These are phyloP conservation scores for Gasterosteus nipponicus DNA, from an alignment of 2,113 vertebrate genomes.

Conservation along the genomic window DNA sequence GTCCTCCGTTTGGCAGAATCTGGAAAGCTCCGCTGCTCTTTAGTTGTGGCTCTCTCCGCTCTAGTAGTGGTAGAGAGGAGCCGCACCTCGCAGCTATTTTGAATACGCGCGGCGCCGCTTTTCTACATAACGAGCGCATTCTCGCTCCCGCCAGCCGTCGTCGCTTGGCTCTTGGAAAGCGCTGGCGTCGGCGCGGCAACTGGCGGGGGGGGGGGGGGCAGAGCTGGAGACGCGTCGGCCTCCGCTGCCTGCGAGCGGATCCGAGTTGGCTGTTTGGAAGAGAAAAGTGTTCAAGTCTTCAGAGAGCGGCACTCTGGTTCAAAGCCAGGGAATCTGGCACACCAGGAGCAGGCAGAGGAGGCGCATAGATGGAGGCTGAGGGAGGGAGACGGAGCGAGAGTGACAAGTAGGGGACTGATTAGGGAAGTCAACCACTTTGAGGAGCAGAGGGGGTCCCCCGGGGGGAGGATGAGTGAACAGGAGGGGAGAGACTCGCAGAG, in stretches of 20 bases:
- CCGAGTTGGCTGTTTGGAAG: constrained; percentile 73
- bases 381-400: constrained; percentile 37
- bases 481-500: constrained; percentile 54
- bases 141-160: constrained; percentile 56
- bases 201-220: constrained; percentile 55
- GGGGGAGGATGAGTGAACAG: constrained; percentile 68
- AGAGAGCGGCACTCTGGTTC: constrained; percentile 70
- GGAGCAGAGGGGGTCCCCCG: constrained; percentile 69
- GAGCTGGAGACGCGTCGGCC: constrained; percentile 64
- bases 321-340: constrained; percentile 75
- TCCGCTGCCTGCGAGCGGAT: constrained; percentile 71
- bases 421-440: constrained; percentile 76
- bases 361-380: constrained; percentile 43
- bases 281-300: constrained; percentile 66
- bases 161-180: constrained; percentile 73
- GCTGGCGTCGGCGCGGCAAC: constrained; percentile 45
- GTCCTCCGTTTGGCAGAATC: constrained; percentile 30
- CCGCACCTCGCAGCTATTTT: constrained; percentile 66
- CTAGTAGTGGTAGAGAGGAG: constrained; percentile 31
- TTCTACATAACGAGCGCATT: constrained; percentile 65
- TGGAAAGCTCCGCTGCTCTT: constrained; percentile 30
- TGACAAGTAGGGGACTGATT: constrained; percentile 72
- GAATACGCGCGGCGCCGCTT: constrained; percentile 37
- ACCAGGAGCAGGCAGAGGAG: constrained; percentile 51
- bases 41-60: constrained; percentile 46